Evolutionary conservation across 2,113 vertebrate genomes (phyloP).

Genomic region (Kryptolebias marmoratus): DNA sequence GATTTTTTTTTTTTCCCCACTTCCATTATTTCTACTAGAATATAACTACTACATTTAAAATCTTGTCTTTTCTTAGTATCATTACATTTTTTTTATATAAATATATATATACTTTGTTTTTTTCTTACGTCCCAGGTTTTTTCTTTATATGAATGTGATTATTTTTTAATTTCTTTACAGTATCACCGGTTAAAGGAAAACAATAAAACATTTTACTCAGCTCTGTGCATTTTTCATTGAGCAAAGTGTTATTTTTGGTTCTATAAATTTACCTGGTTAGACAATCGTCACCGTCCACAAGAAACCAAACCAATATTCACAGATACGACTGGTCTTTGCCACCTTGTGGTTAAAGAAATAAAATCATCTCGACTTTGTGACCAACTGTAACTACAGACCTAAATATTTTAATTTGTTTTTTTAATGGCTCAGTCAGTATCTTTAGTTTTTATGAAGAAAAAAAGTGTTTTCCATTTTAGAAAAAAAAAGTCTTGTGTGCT

Average conservation of each 20-base stretch:
- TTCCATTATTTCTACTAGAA: conserved; percentile 7
- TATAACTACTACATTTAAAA: conserved; percentile 19
- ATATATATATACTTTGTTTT: background rate
- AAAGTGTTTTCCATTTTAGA: no score
- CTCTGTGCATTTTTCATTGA: conserved; percentile 17
- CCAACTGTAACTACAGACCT: background rate
- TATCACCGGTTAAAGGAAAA: conserved; percentile 22
- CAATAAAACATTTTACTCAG: conserved; percentile 43
- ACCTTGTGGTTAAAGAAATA: conserved; percentile 55
- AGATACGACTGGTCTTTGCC: conserved; percentile 39
- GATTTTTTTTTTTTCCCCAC: background rate
- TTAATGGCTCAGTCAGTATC: no score
- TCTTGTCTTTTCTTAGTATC: conserved; percentile 31
- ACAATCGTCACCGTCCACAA: conserved; percentile 30
- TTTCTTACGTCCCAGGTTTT: conserved; percentile 19
- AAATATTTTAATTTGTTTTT: no score
- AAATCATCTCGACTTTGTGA: conserved; percentile 26
- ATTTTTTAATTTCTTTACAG: conserved; percentile 25
- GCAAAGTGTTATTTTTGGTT: conserved; percentile 22
- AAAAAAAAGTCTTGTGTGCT: no score
- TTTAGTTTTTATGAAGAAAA: no score
- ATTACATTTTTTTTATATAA: background rate
- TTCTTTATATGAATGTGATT: conserved; percentile 7
- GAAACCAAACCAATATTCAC: conserved; percentile 32
- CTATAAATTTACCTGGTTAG: conserved; percentile 14